Conservation (phyloP, 1,140 invertebrate genomes). For the Aleiodes sp. region DNA sequence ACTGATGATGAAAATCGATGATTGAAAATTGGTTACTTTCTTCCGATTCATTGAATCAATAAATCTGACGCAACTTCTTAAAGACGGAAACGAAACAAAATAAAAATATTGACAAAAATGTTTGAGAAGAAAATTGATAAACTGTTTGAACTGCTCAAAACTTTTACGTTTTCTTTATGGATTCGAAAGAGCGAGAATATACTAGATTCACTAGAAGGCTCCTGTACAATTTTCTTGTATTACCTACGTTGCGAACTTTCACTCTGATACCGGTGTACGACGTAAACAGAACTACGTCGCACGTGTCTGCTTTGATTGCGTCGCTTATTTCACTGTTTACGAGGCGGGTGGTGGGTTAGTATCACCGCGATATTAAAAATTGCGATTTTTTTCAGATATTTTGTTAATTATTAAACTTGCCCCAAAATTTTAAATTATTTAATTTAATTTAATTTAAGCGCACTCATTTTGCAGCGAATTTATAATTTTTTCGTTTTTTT, state of each 20-base stretch:
- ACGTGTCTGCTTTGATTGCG: conserved; percentile 37
- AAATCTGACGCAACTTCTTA: too few species aligned
- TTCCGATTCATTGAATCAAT: too few species aligned
- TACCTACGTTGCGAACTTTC: conserved; percentile 27
- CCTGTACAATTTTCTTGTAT: background rate
- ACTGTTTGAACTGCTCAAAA: background rate
- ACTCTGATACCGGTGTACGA: conserved; percentile 26
- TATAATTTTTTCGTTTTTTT: background rate
- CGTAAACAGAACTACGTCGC: conserved; percentile 37
- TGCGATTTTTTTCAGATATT: background rate
- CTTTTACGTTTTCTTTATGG: too few species aligned
- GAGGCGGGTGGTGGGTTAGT: conserved; percentile 3
- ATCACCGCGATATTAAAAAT: background rate
- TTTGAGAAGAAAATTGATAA: background rate
- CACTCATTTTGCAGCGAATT: too few species aligned
- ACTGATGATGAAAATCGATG: too few species aligned
- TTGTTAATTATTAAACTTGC: too few species aligned
- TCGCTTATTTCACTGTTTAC: conserved; percentile 32
- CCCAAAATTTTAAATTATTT: background rate
- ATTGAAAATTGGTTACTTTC: too few species aligned
- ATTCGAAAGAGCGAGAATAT: background rate
- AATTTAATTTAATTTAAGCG: too few species aligned
- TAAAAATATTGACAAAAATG: too few species aligned
- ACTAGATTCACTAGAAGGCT: background rate
- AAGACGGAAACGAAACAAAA: too few species aligned